Base-by-base conservation (phyloP, 2,888 invertebrate genomes). In the Agrotis clavis region DNA sequence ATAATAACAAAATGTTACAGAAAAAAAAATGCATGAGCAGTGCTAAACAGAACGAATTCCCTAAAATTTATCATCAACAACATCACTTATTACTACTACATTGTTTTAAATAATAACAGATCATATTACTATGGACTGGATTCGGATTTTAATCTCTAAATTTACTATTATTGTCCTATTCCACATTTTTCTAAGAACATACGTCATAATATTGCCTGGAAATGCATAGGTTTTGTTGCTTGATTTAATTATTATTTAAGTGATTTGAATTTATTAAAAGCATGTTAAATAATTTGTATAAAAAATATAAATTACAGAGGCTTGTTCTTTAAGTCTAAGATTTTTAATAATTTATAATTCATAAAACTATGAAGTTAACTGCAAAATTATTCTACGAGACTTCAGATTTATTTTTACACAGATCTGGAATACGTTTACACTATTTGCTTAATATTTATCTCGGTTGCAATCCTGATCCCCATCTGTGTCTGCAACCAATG, bases 231-330 rank as follows among this genome's bases (percentile, higher is more conserved):
- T 62, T 50, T 30, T 21, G 35, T 35, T 50, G 18, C 9, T 47
- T 48, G 13, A 47, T 60, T 47, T 62, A 2, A 21, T 35, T 48
- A 35, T 25, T n/a, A 14, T 1, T 16, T 19, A 11, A 25, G 48
- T 48, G 4, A 14, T 35, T 30, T 9, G 19, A 1, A 30, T 45
- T 65, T 16, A 25, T 59, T 59, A 45, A 45, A 16, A 65, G 16
- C 2, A 5, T n/a, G 25, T 65, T 16, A 30, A 57, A 65, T 21
- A 30, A 30, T 60, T 53, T 16, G 2, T 67, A 30, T 18, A n/a
- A 53, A 65, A 51, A 53, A 66, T 30, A 68, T 35, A 7, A 1
- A 30, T 16, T 68, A 35, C 30, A 47, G 11, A 47, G 30, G 67
- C 66, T 18, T 13, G 16, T 14, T 45, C 7, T n/a, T n/a, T 18